phyloP scores from a whole-genome alignment of 1,140 invertebrate genomes.

The Dendrolimus punctatus region DNA sequence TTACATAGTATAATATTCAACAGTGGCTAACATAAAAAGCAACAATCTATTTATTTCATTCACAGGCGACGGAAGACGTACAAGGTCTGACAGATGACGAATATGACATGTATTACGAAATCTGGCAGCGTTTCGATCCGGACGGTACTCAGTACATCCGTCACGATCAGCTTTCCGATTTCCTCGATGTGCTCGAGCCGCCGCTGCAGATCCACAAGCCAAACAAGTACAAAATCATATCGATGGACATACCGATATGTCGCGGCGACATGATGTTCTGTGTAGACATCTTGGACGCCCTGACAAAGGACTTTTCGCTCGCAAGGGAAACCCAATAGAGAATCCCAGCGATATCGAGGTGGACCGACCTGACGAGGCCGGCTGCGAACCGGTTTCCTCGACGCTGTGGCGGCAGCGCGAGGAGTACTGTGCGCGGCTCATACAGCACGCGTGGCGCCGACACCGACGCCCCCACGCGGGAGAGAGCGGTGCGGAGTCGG shows the following conservation, averaged over 20 bases:
- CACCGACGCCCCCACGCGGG: conserved; percentile 79
- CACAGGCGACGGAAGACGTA: conserved; percentile 94
- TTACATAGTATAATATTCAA: not conserved
- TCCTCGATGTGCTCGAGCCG: conserved; percentile 94
- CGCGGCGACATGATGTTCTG: conserved; percentile 97
- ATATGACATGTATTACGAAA: conserved; percentile 99
- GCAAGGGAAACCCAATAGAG: conserved; percentile 93
- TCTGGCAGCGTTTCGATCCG: conserved; percentile 98
- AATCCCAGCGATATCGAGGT: conserved; percentile 91
- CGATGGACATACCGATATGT: conserved; percentile 98
- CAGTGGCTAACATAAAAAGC: not conserved
- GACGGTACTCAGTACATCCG: conserved; percentile 97
- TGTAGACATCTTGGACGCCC: conserved; percentile 96
- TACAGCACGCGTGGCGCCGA: conserved; percentile 94
- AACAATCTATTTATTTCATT: conserved; percentile 1
- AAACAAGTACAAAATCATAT: conserved; percentile 98
- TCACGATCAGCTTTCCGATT: conserved; percentile 94
- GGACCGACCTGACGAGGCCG: conserved; percentile 84
- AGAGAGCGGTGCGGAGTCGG: conserved; percentile 67
- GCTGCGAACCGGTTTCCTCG: conserved; percentile 95
- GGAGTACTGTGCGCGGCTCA: conserved; percentile 95
- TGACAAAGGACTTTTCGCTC: conserved; percentile 97
- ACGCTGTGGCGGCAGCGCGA: conserved; percentile 95
- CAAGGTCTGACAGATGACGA: conserved; percentile 98
- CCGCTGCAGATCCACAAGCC: conserved; percentile 97